Percentiles rank a stretch among this genome's conserved stretches.
Conservation (phyloP, 2,797 vertebrate species). For the Capromys pilorides region DNA sequence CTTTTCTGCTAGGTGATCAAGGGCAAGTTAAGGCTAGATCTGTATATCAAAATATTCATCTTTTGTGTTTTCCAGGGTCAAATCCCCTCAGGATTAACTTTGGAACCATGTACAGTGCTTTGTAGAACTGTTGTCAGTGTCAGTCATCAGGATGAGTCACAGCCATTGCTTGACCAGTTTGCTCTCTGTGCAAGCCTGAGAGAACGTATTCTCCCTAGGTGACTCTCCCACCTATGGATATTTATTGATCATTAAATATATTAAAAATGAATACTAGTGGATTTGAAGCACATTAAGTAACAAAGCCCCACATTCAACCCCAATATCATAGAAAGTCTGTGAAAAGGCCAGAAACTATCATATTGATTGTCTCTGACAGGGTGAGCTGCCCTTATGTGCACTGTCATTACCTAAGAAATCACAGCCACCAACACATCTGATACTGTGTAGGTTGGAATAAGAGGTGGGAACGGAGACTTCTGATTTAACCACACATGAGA, state of each 20-base stretch:
- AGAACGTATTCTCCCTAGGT: too few relatives aligned
- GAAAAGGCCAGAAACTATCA: not conserved
- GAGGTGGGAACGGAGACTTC: not conserved
- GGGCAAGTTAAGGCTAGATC: too few relatives aligned
- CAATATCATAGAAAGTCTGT: not conserved
- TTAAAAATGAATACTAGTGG: not conserved
- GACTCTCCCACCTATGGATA: not conserved
- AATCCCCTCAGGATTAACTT: too few relatives aligned
- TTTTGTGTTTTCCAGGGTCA: too few relatives aligned
- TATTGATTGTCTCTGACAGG: not conserved
- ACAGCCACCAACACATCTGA: not conserved
- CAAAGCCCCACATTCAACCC: not conserved
- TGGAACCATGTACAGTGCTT: too few relatives aligned
- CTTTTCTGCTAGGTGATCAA: too few relatives aligned
- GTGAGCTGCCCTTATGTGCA: not conserved
- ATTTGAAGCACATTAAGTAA: not conserved
- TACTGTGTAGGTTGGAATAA: not conserved
- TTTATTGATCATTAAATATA: not conserved
- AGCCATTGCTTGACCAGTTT: too few relatives aligned
- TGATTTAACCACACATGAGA: not conserved
- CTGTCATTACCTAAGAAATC: not conserved
- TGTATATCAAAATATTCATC: too few relatives aligned
- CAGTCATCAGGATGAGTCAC: too few relatives aligned
- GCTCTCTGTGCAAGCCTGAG: too few relatives aligned
- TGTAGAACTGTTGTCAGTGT: too few relatives aligned